Evolutionary conservation across 2,797 vertebrate species (phyloP).

Genomic region (Rhadinocentrus ornatus): DNA sequence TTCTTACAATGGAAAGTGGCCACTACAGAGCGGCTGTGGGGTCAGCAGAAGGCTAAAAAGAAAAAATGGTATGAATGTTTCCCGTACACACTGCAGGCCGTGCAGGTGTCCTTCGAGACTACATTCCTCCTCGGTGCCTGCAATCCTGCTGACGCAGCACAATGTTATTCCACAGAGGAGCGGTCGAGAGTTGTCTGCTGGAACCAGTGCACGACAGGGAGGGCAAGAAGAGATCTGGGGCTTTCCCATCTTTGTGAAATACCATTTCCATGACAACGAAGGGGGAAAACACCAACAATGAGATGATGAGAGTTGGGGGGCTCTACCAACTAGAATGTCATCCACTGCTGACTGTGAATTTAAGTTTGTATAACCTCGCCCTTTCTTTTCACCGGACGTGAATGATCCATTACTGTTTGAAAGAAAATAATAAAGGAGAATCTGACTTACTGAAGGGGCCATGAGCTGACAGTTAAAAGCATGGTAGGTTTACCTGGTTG

Average conservation of each 20-base stretch:
- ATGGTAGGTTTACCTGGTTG: constrained; percentile 56
- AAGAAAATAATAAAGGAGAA: constrained; percentile 28
- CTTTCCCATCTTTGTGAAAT: constrained; percentile 60
- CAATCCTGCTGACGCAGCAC: constrained; percentile 59
- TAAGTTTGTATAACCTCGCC: constrained; percentile 19
- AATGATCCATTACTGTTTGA: constrained; percentile 22
- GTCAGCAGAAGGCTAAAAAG: not conserved
- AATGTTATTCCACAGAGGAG: constrained; percentile 51
- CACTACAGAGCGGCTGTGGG: constrained; percentile 22
- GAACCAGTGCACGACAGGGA: not conserved
- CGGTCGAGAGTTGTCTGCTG: constrained; percentile 13
- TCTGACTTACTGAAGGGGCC: constrained; percentile 30
- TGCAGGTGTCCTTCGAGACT: constrained; percentile 63
- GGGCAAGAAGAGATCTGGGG: constrained; percentile 42
- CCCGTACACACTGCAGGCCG: constrained; percentile 48
- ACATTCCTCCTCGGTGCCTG: constrained; percentile 47
- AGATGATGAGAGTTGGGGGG: not conserved
- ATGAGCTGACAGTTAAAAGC: not conserved
- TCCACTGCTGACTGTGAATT: constrained; percentile 1
- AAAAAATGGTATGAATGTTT: constrained; percentile 44
- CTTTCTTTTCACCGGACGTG: not conserved
- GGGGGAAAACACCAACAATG: constrained; percentile 66
- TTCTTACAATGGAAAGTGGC: constrained; percentile 36
- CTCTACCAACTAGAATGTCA: not conserved
- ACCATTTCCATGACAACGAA: constrained; percentile 55